A percentile compares a stretch with the other conserved stretches of the same genome.
Conservation (phyloP, 2,113 vertebrate genomes). For the Lethenteron camtschaticum region DNA sequence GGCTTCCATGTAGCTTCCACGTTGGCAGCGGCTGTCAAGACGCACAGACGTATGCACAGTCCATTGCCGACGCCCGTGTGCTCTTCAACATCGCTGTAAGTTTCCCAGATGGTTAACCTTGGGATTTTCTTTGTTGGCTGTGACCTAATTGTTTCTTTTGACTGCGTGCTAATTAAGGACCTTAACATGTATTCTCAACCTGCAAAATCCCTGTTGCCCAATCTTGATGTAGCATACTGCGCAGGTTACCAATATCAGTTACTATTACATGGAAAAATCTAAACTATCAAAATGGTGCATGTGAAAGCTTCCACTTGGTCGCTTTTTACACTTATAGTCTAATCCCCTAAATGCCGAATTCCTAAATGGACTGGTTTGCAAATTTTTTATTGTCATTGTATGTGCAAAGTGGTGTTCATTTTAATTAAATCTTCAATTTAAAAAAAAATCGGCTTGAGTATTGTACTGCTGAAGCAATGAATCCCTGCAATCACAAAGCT, state of each 20-base stretch:
- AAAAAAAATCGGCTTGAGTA: neutral
- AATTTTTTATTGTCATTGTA: no score
- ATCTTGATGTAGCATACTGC: neutral
- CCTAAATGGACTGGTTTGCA: no score
- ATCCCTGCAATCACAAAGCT: no score
- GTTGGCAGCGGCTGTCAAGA: conserved; percentile 91
- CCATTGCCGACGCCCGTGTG: conserved; percentile 64
- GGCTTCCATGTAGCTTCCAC: conserved; percentile 40
- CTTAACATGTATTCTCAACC: neutral
- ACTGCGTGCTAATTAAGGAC: neutral
- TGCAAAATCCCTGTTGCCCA: neutral
- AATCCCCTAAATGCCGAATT: no score
- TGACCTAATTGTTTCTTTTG: neutral
- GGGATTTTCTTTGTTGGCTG: neutral
- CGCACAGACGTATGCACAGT: conserved; percentile 51
- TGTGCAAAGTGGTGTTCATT: no score
- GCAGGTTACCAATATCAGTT: neutral
- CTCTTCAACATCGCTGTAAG: conserved; percentile 90
- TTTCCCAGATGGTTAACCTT: conserved; percentile 7
- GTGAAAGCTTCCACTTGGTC: no score
- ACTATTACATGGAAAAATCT: neutral
- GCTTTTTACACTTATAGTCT: no score
- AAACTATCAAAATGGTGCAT: no score
- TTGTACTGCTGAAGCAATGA: neutral
- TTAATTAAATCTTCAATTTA: no score